Conservation (phyloP, 2,113 vertebrate species). For the Mus spicilegus region DNA sequence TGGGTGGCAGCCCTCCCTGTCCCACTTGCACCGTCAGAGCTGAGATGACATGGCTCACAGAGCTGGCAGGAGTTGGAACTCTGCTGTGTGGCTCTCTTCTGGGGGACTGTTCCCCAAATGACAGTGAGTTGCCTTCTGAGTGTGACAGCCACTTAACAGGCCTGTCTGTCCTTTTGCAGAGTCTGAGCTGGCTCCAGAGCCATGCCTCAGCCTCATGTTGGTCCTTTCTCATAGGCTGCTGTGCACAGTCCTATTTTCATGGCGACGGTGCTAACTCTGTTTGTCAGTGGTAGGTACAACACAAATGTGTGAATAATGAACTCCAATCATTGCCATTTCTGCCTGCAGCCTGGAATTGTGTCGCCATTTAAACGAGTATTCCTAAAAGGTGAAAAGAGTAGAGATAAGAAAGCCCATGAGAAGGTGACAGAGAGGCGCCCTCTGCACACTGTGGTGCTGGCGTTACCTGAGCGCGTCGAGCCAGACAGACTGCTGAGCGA, state of each 20-base stretch:
- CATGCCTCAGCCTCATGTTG: background rate
- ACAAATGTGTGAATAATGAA: background rate
- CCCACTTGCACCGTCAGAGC: background rate
- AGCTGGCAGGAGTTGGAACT: background rate
- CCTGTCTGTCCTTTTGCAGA: background rate
- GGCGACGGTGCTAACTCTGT: background rate
- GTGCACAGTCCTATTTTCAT: background rate
- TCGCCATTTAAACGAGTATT: constrained; percentile 98
- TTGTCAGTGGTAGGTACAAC: background rate
- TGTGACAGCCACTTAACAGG: background rate
- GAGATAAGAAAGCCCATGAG: constrained; percentile 97
- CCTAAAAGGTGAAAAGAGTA: constrained; percentile 95
- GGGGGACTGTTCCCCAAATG: background rate
- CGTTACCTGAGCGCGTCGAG: constrained; percentile 94
- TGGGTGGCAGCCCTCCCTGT: background rate
- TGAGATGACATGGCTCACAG: background rate
- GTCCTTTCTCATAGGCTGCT: background rate
- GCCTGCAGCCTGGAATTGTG: constrained; percentile 94
- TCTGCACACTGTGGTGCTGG: constrained; percentile 93
- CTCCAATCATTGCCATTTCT: constrained; percentile 20
- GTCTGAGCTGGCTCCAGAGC: background rate
- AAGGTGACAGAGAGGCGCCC: constrained; percentile 94
- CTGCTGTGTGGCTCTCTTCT: background rate
- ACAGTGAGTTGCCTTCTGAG: background rate
- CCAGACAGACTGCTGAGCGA: constrained; percentile 96